Percentiles rank a stretch among this genome's conserved stretches.
Conservation (phyloP, 1,140 invertebrate genomes). For the Nasonia longicornis region DNA sequence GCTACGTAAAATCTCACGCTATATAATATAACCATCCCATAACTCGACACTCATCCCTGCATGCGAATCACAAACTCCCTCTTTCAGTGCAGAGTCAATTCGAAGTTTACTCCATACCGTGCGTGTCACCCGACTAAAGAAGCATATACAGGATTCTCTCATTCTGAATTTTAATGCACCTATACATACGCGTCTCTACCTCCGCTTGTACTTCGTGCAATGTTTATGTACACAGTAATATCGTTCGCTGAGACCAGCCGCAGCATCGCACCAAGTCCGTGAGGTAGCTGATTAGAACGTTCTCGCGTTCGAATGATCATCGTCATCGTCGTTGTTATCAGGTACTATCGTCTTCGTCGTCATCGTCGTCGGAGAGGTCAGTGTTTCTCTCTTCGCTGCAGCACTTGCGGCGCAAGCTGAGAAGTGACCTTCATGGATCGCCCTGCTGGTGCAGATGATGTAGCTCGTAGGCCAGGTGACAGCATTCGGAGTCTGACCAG, state of each 20-base stretch:
- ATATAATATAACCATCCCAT: too few species aligned
- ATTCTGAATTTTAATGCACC: background rate
- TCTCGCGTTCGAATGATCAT: background rate
- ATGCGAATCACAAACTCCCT: too few species aligned
- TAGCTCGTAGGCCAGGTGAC: slow-evolving; percentile 64
- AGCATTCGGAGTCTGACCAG: slow-evolving; percentile 66
- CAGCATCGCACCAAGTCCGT: background rate
- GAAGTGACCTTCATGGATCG: slow-evolving; percentile 20
- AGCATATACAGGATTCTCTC: background rate
- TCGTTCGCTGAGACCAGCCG: background rate
- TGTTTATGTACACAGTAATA: background rate
- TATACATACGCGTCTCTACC: background rate
- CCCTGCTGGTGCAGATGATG: slow-evolving; percentile 58
- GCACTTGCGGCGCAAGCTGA: background rate
- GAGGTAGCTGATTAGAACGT: background rate
- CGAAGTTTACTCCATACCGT: slow-evolving; percentile 11
- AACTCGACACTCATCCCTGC: too few species aligned
- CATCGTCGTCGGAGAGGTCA: background rate
- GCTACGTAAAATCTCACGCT: too few species aligned
- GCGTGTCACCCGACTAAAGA: background rate
- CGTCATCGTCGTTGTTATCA: background rate
- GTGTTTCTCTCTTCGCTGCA: background rate
- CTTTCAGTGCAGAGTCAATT: background rate
- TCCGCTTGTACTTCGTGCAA: background rate
- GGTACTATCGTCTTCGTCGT: background rate